Conservation (phyloP, 1,140 invertebrate genomes). For the Philopotamus ludificatus region DNA sequence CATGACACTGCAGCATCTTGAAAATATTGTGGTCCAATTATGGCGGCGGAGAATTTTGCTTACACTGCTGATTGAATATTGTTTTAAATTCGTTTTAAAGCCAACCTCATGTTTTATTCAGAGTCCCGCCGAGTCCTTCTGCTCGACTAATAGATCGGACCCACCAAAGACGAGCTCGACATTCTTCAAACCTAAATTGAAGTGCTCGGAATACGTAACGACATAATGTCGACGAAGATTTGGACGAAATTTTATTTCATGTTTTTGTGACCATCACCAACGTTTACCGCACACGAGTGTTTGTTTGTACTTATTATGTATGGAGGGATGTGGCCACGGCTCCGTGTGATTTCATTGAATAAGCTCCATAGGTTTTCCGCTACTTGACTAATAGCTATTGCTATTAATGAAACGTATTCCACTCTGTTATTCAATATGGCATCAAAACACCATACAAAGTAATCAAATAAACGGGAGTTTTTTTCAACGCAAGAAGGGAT, state of each 20-base stretch:
- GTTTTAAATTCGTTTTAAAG: not conserved
- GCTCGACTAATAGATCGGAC: not conserved
- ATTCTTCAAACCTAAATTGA: not conserved
- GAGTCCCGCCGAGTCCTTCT: not conserved
- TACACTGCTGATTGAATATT: conserved; percentile 5
- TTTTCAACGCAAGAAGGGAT: too few relatives aligned
- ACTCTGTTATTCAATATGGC: too few relatives aligned
- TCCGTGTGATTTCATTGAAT: conserved; percentile 32
- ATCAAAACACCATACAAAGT: too few relatives aligned
- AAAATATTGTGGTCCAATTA: too few relatives aligned
- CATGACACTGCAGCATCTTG: too few relatives aligned
- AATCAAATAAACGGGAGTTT: too few relatives aligned
- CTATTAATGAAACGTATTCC: too few relatives aligned
- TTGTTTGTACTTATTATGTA: not conserved
- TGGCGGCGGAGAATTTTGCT: not conserved
- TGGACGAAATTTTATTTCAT: not conserved
- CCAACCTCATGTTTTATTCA: conserved; percentile 3
- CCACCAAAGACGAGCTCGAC: not conserved
- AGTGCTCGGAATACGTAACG: not conserved
- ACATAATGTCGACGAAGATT: not conserved
- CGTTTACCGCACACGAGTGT: too few relatives aligned
- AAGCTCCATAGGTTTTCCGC: conserved; percentile 21
- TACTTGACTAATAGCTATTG: conserved; percentile 7
- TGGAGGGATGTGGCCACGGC: conserved; percentile 20
- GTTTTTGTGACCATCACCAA: too few relatives aligned